phyloP scores from a whole-genome alignment of 2,797 vertebrate genomes.

The Pipistrellus nathusii region DNA sequence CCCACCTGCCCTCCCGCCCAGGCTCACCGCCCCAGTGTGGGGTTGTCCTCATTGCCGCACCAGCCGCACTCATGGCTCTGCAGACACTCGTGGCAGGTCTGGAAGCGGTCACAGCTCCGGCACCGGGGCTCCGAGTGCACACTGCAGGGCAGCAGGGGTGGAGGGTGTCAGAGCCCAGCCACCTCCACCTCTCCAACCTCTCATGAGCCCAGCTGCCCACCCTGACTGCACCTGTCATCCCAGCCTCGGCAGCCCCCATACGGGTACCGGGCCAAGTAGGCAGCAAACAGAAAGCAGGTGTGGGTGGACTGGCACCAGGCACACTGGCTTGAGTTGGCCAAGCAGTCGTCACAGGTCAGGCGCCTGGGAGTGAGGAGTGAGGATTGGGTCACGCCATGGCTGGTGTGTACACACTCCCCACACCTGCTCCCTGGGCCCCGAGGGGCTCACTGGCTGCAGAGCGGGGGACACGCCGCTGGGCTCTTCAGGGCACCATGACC shows the following conservation, averaged over 20 bases:
- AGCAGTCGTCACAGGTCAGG: constrained; percentile 92
- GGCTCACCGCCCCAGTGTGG: constrained; percentile 93
- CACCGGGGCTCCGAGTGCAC: constrained; percentile 95
- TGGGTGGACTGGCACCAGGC: constrained; percentile 97
- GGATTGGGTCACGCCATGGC: not conserved
- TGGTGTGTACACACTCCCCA: accelerated
- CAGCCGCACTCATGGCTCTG: constrained; percentile 96
- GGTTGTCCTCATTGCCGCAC: constrained; percentile 96
- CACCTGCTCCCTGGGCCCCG: not conserved
- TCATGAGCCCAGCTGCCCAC: constrained; percentile 71
- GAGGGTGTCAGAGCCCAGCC: not conserved
- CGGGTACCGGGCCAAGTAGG: constrained; percentile 96
- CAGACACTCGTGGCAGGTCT: constrained; percentile 92
- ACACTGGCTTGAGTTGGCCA: constrained; percentile 97
- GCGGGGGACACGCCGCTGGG: constrained; percentile 90
- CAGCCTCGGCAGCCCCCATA: constrained; percentile 96
- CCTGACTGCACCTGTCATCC: constrained; percentile 92
- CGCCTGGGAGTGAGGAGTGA: constrained; percentile 86
- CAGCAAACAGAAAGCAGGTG: constrained; percentile 95
- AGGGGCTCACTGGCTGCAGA: constrained; percentile 93
- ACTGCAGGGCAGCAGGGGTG: constrained; percentile 79
- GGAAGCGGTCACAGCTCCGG: constrained; percentile 92
- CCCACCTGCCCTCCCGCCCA: too few relatives aligned
- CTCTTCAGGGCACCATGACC: constrained; percentile 92
- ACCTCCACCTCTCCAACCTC: accelerated